Percentiles rank a stretch among this genome's conserved stretches.
These are phyloP conservation scores for Siniperca undulata DNA, from an alignment of 2,797 vertebrate genomes.

Conservation along the genomic window DNA sequence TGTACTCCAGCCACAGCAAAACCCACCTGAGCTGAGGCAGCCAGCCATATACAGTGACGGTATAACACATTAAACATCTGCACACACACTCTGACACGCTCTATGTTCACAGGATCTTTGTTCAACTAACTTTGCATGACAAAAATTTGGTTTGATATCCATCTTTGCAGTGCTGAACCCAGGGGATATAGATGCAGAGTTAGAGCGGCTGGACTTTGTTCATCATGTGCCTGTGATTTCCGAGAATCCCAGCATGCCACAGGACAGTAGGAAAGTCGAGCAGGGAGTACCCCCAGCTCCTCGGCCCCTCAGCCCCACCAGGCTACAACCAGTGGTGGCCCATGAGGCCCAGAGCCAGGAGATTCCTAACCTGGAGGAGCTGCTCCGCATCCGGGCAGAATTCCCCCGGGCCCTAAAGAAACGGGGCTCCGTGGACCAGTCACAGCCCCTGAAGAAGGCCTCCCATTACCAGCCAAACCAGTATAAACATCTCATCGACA, in stretches of 20 bases:
- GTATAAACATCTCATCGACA: slow-evolving; percentile 91
- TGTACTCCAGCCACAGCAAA: slow-evolving; percentile 41
- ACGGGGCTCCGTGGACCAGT: slow-evolving; percentile 88
- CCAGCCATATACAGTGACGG: slow-evolving; percentile 80
- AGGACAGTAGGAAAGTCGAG: neutral
- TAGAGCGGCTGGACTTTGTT: slow-evolving; percentile 72
- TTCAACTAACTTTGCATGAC: neutral
- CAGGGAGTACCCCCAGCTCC: slow-evolving; percentile 55
- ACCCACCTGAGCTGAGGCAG: slow-evolving; percentile 76
- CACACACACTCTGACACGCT: neutral
- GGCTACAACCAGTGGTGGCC: slow-evolving; percentile 90
- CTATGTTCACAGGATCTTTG: neutral
- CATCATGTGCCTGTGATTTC: slow-evolving; percentile 35
- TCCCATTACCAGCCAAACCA: slow-evolving; percentile 86
- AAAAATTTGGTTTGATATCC: slow-evolving; percentile 19
- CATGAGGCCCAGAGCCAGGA: slow-evolving; percentile 85
- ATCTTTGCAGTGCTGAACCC: slow-evolving; percentile 73
- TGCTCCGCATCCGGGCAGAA: slow-evolving; percentile 89
- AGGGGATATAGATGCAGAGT: slow-evolving; percentile 82
- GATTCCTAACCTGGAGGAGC: slow-evolving; percentile 80
- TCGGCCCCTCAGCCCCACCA: slow-evolving; percentile 92
- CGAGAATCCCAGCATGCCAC: slow-evolving; percentile 19
- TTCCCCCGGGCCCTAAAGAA: slow-evolving; percentile 92
- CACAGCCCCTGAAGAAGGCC: slow-evolving; percentile 63
- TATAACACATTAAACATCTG: slow-evolving; percentile 51